These are phyloP conservation scores for Leptinotarsa rubiginosa DNA, from an alignment of 2,888 invertebrate genomes.

Conservation along the genomic window DNA sequence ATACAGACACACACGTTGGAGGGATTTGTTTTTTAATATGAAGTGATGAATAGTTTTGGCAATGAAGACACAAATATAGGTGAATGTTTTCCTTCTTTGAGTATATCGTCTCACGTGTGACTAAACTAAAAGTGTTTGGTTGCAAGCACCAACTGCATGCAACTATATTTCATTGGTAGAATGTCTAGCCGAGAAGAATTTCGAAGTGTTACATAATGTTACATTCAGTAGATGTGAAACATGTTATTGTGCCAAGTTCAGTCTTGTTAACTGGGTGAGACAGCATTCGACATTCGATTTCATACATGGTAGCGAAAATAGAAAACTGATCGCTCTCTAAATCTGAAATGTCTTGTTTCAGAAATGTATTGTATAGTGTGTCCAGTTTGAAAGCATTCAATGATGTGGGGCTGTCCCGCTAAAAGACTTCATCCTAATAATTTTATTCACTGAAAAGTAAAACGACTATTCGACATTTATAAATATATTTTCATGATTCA, in stretches of 20 bases:
- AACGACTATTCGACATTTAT: no score
- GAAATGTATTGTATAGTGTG: not conserved
- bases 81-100: no score
- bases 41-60: no score
- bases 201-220: constrained; percentile 38
- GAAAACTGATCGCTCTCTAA: not conserved
- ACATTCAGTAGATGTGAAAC: constrained; percentile 35
- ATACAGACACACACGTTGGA: no score
- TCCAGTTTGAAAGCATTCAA: no score
- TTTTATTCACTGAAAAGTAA: no score
- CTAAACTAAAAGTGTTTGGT: not conserved
- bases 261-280: constrained; percentile 36
- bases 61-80: no score
- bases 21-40: no score
- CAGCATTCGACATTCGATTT: constrained; percentile 18
- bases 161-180: constrained; percentile 31
- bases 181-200: constrained; percentile 38
- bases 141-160: not conserved
- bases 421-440: no score
- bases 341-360: not conserved
- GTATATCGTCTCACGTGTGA: no score
- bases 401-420: no score
- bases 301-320: constrained; percentile 18
- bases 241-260: constrained; percentile 44
- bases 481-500: no score